phyloP scores from a whole-genome alignment of 2,888 invertebrate species.

The Ochlodes sylvanus region DNA sequence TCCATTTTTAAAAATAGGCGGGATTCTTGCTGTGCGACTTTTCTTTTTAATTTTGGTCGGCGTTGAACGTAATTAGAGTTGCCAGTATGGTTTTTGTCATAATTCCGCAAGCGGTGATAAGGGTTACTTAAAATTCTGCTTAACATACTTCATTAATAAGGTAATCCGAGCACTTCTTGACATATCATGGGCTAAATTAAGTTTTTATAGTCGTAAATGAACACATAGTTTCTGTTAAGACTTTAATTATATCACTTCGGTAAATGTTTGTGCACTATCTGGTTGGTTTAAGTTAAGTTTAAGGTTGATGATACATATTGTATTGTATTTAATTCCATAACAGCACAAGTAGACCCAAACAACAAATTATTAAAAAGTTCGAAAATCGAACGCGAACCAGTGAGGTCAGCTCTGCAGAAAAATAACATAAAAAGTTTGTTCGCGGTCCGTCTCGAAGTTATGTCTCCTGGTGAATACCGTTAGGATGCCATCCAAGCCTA shows the following conservation, averaged over 20 bases:
- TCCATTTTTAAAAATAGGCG: constrained; percentile 84
- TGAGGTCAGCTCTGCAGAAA: constrained; percentile 78
- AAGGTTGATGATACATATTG: neutral
- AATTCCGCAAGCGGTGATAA: constrained; percentile 67
- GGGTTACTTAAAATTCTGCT: constrained; percentile 62
- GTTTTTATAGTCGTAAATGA: constrained; percentile 21
- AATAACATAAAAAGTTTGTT: constrained; percentile 73
- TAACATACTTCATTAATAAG: constrained; percentile 64
- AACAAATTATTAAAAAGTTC: constrained; percentile 47
- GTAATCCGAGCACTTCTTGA: constrained; percentile 52
- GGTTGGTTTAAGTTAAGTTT: neutral
- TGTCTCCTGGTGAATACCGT: constrained; percentile 79
- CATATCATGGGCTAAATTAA: constrained; percentile 43
- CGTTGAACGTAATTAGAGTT: constrained; percentile 83
- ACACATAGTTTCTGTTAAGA: constrained; percentile 21
- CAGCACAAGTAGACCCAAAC: constrained; percentile 20
- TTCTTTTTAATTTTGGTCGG: constrained; percentile 82
- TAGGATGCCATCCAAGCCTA: constrained; percentile 77
- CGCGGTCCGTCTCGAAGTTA: constrained; percentile 75
- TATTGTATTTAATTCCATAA: neutral
- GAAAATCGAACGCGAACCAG: constrained; percentile 65
- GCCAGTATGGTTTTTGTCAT: constrained; percentile 74
- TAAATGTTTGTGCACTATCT: neutral
- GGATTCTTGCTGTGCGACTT: constrained; percentile 82
- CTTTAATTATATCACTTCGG: constrained; percentile 11